Percentiles rank a stretch among this genome's conserved stretches.
phyloP scores from a whole-genome alignment of 2,888 invertebrate species.

The Limnephilus lunatus region DNA sequence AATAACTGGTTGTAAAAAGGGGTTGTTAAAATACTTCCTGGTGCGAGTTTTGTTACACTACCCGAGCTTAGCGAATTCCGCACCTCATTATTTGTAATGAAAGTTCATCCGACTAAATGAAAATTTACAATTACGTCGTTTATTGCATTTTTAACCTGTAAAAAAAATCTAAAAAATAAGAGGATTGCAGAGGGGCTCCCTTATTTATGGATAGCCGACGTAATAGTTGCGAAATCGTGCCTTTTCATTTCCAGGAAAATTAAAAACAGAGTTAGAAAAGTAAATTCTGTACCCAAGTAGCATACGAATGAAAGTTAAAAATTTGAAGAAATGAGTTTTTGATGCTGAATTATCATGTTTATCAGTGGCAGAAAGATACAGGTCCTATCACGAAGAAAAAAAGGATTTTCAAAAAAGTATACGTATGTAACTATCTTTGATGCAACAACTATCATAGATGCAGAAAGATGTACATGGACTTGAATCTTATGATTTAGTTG shows the following conservation, averaged over 20 bases:
- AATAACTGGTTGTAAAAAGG: conserved; percentile 52
- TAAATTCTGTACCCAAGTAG: too few species aligned
- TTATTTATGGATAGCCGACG: background rate
- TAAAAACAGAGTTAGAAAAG: background rate
- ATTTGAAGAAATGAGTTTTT: too few species aligned
- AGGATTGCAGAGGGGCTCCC: background rate
- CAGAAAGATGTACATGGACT: too few species aligned
- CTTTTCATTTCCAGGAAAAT: background rate
- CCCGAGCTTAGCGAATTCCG: conserved; percentile 1
- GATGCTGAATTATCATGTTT: too few species aligned
- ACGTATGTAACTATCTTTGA: too few species aligned
- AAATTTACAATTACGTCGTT: conserved; percentile 10
- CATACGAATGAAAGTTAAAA: too few species aligned
- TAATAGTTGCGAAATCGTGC: background rate
- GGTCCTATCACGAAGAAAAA: too few species aligned
- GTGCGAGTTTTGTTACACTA: conserved; percentile 38
- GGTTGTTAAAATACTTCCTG: conserved; percentile 50
- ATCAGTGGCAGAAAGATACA: too few species aligned
- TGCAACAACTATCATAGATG: too few species aligned
- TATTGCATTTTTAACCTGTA: background rate
- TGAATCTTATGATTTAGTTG: too few species aligned
- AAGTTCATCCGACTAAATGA: background rate
- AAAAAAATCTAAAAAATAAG: background rate
- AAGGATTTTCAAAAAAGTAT: too few species aligned
- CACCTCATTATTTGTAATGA: conserved; percentile 29